phyloP scores from a whole-genome alignment of 2,113 vertebrate species.

The pig (Sus scrofa) region DNA sequence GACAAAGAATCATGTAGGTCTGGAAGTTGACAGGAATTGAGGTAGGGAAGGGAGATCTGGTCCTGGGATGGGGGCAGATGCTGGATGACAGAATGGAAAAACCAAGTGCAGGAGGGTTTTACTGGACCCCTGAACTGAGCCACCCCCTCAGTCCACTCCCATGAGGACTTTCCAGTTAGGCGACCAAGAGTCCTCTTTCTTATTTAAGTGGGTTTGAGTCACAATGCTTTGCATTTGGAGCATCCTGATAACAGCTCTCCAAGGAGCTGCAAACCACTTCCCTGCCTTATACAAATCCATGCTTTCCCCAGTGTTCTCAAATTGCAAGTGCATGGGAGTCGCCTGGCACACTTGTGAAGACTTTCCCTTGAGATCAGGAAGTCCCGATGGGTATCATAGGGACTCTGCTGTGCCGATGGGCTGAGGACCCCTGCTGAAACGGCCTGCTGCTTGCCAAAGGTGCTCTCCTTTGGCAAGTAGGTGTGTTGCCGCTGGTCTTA shows the following conservation, averaged over 20 bases:
- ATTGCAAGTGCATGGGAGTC: neutral
- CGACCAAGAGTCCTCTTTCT: neutral
- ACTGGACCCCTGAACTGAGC: neutral
- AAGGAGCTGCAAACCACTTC: neutral
- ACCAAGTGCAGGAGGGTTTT: neutral
- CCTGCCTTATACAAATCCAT: neutral
- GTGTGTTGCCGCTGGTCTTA: neutral
- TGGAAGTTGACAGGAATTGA: neutral
- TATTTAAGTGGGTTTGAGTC: neutral
- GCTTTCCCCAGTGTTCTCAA: neutral
- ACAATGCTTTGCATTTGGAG: neutral
- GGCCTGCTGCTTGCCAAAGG: neutral
- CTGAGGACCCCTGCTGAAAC: neutral
- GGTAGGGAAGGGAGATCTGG: neutral
- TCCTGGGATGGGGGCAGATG: neutral
- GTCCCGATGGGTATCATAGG: neutral
- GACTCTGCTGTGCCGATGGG: neutral
- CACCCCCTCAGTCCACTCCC: neutral
- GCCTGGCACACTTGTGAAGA: neutral
- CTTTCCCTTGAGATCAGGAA: neutral
- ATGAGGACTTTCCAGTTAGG: neutral
- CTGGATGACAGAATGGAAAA: neutral
- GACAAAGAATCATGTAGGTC: neutral
- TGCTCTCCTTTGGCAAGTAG: too few species aligned
- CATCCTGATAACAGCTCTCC: neutral